These are phyloP conservation scores for Masticophis lateralis DNA, from an alignment of 2,797 vertebrate genomes.

Conservation along the genomic window DNA sequence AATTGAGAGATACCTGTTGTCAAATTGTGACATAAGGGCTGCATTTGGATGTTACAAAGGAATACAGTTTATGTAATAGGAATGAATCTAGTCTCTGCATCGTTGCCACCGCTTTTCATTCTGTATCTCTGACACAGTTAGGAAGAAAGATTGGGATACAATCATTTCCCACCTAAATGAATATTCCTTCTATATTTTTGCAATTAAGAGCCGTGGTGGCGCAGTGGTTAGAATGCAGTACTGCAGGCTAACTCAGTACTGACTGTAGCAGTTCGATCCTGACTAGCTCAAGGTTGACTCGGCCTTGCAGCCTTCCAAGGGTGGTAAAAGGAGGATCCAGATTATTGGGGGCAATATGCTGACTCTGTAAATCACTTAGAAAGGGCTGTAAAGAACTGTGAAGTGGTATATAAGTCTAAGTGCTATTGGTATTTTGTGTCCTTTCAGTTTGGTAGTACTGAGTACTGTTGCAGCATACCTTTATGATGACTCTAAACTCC, in stretches of 20 bases:
- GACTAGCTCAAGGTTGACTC: background rate
- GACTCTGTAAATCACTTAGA: background rate
- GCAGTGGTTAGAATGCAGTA: background rate
- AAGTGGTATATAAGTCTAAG: background rate
- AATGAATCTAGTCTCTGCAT: background rate
- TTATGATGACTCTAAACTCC: background rate
- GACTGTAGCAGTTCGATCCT: background rate
- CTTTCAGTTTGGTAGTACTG: background rate
- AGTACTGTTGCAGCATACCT: background rate
- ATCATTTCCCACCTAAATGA: background rate
- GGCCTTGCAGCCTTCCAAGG: too few species aligned
- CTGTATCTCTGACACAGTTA: background rate
- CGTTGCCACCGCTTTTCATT: background rate
- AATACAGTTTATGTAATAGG: background rate
- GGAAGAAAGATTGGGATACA: background rate
- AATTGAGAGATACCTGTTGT: background rate
- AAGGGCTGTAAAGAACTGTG: background rate
- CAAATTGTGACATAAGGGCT: background rate
- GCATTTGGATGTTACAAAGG: background rate
- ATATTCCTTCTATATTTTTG: background rate
- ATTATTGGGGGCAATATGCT: background rate
- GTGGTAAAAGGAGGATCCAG: too few species aligned
- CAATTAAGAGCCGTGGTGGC: background rate
- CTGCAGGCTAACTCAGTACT: background rate
- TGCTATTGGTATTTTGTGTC: background rate